Conservation (phyloP, 2,797 vertebrate genomes). For the Corythornis leucogaster region DNA sequence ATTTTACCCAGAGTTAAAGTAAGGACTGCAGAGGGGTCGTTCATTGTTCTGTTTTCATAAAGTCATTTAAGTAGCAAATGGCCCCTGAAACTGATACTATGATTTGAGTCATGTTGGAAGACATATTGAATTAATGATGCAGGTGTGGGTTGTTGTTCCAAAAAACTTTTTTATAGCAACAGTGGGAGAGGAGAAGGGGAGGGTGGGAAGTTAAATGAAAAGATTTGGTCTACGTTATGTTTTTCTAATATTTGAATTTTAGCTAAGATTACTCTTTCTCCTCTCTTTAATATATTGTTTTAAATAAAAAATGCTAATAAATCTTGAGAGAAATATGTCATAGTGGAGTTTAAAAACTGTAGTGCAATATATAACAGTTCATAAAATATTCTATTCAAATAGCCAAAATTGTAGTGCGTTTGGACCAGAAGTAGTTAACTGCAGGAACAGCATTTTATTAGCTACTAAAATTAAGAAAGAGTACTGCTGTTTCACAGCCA, state of each 20-base stretch:
- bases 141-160: conserved; percentile 66
- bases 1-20: conserved; percentile 23
- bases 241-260: conserved; percentile 81
- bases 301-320: conserved; percentile 86
- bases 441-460: conserved; percentile 82
- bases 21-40: neutral
- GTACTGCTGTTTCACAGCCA: conserved; percentile 84
- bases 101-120: conserved; percentile 70
- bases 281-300: conserved; percentile 85
- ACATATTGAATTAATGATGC: conserved; percentile 74
- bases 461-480: conserved; percentile 87
- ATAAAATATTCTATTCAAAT: conserved; percentile 84
- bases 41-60: conserved; percentile 70
- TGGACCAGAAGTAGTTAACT: conserved; percentile 84
- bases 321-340: conserved; percentile 85
- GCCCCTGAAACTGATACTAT: conserved; percentile 74
- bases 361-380: conserved; percentile 85
- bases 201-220: conserved; percentile 49
- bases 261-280: conserved; percentile 78
- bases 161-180: conserved; percentile 64
- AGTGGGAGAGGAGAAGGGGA: conserved; percentile 30
- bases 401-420: conserved; percentile 70
- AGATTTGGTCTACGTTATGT: conserved; percentile 67
- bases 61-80: conserved; percentile 70
- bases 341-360: conserved; percentile 80